A percentile compares a stretch with the other conserved stretches of the same genome.
Evolutionary conservation across 1,140 invertebrate species (phyloP).

Genomic region (Hycleus cichorii): DNA sequence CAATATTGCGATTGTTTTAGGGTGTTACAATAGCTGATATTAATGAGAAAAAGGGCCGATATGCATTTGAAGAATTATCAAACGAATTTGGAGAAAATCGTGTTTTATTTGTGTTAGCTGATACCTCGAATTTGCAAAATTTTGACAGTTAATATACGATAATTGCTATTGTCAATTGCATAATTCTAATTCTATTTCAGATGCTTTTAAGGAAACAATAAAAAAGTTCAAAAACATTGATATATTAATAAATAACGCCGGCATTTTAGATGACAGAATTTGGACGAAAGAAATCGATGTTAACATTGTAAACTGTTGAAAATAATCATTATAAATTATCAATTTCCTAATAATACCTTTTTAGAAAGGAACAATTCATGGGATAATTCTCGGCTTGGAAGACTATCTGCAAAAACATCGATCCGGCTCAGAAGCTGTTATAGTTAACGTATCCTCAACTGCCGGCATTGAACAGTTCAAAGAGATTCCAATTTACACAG

Average conservation of each 20-base stretch:
- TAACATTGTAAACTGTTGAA: slow-evolving; percentile 41
- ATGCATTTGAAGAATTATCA: slow-evolving; percentile 20
- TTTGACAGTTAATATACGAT: slow-evolving; percentile 23
- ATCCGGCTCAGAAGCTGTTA: too few species aligned
- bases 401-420: too few species aligned
- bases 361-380: slow-evolving; percentile 28
- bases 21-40: slow-evolving; percentile 30
- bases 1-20: not conserved
- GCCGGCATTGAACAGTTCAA: too few species aligned
- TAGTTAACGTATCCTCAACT: too few species aligned
- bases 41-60: slow-evolving; percentile 17
- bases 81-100: slow-evolving; percentile 26
- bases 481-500: too few species aligned
- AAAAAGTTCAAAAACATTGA: slow-evolving; percentile 37
- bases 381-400: not conserved
- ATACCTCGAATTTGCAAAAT: slow-evolving; percentile 14
- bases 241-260: slow-evolving; percentile 47
- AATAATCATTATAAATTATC: slow-evolving; percentile 10
- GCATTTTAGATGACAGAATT: slow-evolving; percentile 43
- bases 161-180: not conserved
- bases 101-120: slow-evolving; percentile 15
- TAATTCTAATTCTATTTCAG: slow-evolving; percentile 12
- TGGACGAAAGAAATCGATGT: slow-evolving; percentile 44
- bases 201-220: slow-evolving; percentile 26
- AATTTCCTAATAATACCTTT: not conserved